These are phyloP conservation scores for Cetonia aurata DNA, from an alignment of 2,888 invertebrate genomes.

Conservation along the genomic window DNA sequence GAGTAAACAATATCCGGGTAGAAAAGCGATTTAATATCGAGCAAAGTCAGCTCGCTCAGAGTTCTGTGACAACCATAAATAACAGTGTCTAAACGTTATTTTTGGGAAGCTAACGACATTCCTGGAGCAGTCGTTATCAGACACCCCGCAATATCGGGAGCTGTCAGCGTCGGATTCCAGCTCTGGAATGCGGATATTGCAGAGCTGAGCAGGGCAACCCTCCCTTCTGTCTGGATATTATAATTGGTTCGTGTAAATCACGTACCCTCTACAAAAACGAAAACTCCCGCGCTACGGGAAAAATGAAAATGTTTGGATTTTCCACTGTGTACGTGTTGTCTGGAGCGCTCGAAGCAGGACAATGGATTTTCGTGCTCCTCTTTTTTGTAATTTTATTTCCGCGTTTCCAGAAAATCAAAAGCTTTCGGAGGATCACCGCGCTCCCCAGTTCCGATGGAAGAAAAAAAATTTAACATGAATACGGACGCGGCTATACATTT, in stretches of 20 bases:
- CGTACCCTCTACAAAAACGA: constrained; percentile 47
- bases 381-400: constrained; percentile 37
- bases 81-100: constrained; percentile 67
- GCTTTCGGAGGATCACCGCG: constrained; percentile 24
- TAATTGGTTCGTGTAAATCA: constrained; percentile 59
- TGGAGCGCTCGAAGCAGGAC: constrained; percentile 35
- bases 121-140: constrained; percentile 61
- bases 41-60: constrained; percentile 47
- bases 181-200: constrained; percentile 66
- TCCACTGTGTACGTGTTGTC: constrained; percentile 43
- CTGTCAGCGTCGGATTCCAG: constrained; percentile 62
- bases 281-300: constrained; percentile 45
- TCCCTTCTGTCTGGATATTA: constrained; percentile 55
- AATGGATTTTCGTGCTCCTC: constrained; percentile 35
- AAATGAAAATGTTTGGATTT: constrained; percentile 52
- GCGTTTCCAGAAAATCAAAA: constrained; percentile 37
- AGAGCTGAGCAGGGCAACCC: constrained; percentile 55
- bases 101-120: constrained; percentile 68
- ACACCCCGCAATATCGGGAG: constrained; percentile 62
- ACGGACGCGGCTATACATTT: not conserved
- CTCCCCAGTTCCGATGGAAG: constrained; percentile 16
- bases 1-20: constrained; percentile 43
- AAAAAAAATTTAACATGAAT: constrained; percentile 25
- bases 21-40: constrained; percentile 60
- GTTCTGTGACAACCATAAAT: constrained; percentile 65